phyloP scores from a whole-genome alignment of 1,140 invertebrate species.

The Diabrotica virgifera region DNA sequence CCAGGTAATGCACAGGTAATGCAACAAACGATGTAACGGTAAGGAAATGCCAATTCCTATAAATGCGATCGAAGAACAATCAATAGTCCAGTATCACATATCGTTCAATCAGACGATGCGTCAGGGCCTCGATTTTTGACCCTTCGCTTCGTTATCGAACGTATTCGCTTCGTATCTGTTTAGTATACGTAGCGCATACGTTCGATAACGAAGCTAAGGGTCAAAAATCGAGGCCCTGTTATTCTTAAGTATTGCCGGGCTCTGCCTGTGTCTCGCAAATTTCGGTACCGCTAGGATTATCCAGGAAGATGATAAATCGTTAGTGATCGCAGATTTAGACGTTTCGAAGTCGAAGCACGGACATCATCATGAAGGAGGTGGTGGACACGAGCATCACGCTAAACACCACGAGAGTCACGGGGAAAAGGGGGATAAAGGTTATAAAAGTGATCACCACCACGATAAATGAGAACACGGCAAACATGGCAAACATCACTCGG shows the following conservation, averaged over 20 bases:
- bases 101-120: slow-evolving; percentile 23
- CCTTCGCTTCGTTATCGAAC: too few species aligned
- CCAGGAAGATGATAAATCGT: slow-evolving; percentile 17
- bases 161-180: too few species aligned
- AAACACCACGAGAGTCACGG: slow-evolving; percentile 63
- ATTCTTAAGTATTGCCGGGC: slow-evolving; percentile 4
- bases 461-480: slow-evolving; percentile 69
- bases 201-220: too few species aligned
- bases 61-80: slow-evolving; percentile 23
- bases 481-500: slow-evolving; percentile 67
- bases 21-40: slow-evolving; percentile 15
- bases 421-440: slow-evolving; percentile 66
- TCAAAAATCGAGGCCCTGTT: too few species aligned
- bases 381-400: slow-evolving; percentile 60
- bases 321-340: slow-evolving; percentile 43
- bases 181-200: too few species aligned
- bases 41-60: slow-evolving; percentile 12
- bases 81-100: slow-evolving; percentile 11
- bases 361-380: slow-evolving; percentile 57
- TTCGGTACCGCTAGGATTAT: slow-evolving; percentile 13
- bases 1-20: too few species aligned
- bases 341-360: slow-evolving; percentile 47
- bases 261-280: slow-evolving; percentile 7
- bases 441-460: slow-evolving; percentile 64
- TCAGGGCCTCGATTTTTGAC: too few species aligned